phyloP scores from a whole-genome alignment of 2,113 vertebrate genomes.

The Burhinus bistriatus region DNA sequence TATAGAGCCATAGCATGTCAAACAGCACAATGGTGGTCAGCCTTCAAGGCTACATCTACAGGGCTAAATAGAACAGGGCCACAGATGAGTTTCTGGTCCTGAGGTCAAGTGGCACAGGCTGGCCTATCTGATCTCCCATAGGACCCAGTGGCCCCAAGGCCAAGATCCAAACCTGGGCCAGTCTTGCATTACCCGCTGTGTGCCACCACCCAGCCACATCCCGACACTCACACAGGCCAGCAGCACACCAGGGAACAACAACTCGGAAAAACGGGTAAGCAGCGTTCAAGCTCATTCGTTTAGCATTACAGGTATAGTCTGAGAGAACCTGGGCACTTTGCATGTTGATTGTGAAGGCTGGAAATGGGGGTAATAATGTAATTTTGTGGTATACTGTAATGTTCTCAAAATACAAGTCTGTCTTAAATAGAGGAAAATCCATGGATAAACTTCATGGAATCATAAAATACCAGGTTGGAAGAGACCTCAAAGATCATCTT shows the following conservation, averaged over 20 bases:
- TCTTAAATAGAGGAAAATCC: neutral
- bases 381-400: neutral
- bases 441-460: neutral
- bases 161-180: neutral
- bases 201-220: neutral
- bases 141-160: neutral
- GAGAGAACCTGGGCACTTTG: neutral
- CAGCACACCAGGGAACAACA: neutral
- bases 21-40: neutral
- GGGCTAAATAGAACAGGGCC: neutral
- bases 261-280: neutral
- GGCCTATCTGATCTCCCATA: rapidly evolving
- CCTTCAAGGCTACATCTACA: neutral
- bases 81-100: neutral
- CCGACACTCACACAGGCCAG: neutral
- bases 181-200: no score
- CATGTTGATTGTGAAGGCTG: neutral
- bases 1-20: neutral
- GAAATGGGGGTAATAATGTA: neutral
- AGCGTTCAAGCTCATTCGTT: neutral
- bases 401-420: neutral
- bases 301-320: neutral
- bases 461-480: neutral
- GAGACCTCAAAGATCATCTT: neutral
- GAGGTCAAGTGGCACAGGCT: neutral